Evolutionary conservation across 2,113 vertebrate species (phyloP), one percentile per base, ranked within the genome.

Genomic region (Sinocyclocheilus anophthalmus): DNA sequence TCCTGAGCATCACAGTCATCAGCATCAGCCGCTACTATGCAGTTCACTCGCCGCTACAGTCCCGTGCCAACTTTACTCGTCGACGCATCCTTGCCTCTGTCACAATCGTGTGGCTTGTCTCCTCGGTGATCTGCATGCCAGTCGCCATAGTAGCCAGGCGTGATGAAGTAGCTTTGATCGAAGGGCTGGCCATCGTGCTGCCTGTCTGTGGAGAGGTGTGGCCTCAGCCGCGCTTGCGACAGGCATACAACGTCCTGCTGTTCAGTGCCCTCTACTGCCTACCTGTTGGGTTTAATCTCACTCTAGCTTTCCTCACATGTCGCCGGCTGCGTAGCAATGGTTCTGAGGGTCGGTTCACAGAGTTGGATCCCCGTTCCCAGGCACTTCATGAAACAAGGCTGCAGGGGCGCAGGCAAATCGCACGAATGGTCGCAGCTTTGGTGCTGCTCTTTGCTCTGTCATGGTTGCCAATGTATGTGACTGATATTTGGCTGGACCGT

Each of bases 401-500:
- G 8, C 90, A 91, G 48, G 87, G 89, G 16, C 93, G 93, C 55
- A 91, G 90, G 85, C 91, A 92, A 81, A 93, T 93, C 18, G 93
- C 91, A 75, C 93, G 92, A 55, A 94, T 94, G 93, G 93, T 94
- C 26, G 85, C 93, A 22, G 92, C 92, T 0, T 79, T 94, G 55
- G 93, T 94, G 1, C 26, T 93, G 70, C 91, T 93, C 1, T 94
- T 94, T 70, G 92, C 93, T 0, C 20, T 93, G 63, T 93, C 93
- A 5, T 93, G 93, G 93, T 61, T 93, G 75, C 93, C 93, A 18
- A 89, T 94, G 11, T 94, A 94, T 61, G 92, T 89, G 7, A 87
- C 91, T 39, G 93, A 94, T 67, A 93, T 94, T 33, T 93, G 93
- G 93, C 90, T 94, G 12, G 93, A 94, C 33, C 77, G 93, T 92